These are phyloP conservation scores for Bufo bufo DNA, from an alignment of 2,113 vertebrate species.

Conservation along the genomic window DNA sequence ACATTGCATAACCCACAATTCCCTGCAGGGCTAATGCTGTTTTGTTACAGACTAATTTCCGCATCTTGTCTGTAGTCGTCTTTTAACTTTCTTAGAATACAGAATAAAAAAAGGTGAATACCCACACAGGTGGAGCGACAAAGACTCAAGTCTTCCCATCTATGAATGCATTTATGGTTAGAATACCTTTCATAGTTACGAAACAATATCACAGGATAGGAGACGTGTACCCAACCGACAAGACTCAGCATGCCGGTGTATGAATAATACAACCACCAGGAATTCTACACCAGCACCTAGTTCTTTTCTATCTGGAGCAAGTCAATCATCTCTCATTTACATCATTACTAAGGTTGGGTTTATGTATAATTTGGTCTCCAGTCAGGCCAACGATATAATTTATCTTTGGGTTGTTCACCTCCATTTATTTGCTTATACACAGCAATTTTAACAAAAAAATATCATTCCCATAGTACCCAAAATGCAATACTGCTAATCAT, in stretches of 20 bases:
- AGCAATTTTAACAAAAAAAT: neutral
- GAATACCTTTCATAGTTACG: neutral
- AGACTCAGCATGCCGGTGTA: constrained; percentile 25
- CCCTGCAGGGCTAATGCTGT: neutral
- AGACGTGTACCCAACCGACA: constrained; percentile 24
- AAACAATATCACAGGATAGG: constrained; percentile 4
- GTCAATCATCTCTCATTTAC: neutral
- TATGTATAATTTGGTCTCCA: neutral
- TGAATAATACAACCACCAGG: constrained; percentile 5
- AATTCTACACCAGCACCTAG: constrained; percentile 3
- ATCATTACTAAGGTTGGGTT: neutral
- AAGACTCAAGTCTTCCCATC: neutral
- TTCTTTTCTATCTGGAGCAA: neutral
- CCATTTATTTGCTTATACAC: neutral
- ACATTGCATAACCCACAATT: neutral
- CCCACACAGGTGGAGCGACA: constrained; percentile 32
- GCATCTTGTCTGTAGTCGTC: neutral
- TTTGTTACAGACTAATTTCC: neutral
- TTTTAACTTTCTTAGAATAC: neutral
- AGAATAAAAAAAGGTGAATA: neutral
- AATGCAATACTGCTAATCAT: neutral
- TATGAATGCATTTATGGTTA: neutral
- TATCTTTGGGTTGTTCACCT: neutral
- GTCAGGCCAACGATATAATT: neutral
- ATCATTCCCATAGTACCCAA: no score